Conservation (phyloP, 2,797 vertebrate species). For the Cyprinella venusta region DNA sequence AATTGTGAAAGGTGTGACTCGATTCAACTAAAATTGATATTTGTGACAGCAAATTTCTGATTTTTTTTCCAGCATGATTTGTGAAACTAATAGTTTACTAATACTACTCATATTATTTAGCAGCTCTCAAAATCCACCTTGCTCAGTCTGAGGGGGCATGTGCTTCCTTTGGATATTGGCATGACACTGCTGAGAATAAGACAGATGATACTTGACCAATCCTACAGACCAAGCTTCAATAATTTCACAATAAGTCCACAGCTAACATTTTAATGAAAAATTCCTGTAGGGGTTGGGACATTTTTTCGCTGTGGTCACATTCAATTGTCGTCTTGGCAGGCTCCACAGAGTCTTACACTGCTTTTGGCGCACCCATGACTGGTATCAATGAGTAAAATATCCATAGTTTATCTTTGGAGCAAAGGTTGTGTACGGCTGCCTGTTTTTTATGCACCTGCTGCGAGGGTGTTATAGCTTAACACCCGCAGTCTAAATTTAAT, state of each 20-base stretch:
- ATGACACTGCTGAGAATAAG: neutral
- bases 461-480: slow-evolving; percentile 38
- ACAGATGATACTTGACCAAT: neutral
- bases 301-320: neutral
- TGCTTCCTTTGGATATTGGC: neutral
- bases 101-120: neutral
- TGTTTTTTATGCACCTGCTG: slow-evolving; percentile 38
- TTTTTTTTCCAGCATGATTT: neutral
- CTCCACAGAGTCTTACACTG: neutral
- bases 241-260: neutral
- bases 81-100: neutral
- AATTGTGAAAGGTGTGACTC: neutral
- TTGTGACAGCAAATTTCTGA: neutral
- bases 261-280: neutral
- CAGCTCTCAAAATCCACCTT: neutral
- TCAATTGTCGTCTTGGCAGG: neutral
- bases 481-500: slow-evolving; percentile 37
- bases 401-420: slow-evolving; percentile 23
- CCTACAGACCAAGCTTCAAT: neutral
- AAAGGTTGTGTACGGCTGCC: slow-evolving; percentile 27
- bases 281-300: too few relatives aligned
- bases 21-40: neutral
- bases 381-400: slow-evolving; percentile 3
- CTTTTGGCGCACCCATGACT: neutral
- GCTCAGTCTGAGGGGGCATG: neutral